These are phyloP conservation scores for Azemiops feae DNA, from an alignment of 2,113 vertebrate species.

Conservation along the genomic window DNA sequence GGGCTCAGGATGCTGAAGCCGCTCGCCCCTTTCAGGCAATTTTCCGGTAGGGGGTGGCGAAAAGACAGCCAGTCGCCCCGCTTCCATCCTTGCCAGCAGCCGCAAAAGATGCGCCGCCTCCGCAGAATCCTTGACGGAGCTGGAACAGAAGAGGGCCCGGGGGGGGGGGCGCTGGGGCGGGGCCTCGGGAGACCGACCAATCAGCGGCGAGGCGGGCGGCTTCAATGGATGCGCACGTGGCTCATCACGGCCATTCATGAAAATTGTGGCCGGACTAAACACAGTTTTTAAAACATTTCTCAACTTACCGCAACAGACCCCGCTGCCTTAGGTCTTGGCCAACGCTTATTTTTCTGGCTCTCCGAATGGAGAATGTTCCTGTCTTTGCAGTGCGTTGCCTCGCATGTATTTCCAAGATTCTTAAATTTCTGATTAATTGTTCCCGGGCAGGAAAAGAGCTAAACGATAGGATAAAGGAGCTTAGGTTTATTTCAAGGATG, in stretches of 20 bases:
- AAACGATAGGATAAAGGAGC: background rate
- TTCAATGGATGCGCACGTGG: background rate
- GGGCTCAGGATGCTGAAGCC: background rate
- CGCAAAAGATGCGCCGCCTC: background rate
- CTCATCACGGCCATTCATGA: background rate
- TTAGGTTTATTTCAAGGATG: constrained; percentile 16
- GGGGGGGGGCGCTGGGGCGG: background rate
- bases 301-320: no score
- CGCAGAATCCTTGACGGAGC: background rate
- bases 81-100: background rate
- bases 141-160: background rate
- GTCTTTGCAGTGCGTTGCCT: background rate
- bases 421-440: constrained; percentile 20
- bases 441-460: background rate
- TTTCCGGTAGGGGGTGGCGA: no score
- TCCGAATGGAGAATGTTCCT: background rate
- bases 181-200: background rate
- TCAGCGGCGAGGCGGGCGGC: background rate
- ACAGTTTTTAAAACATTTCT: background rate
- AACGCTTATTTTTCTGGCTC: background rate
- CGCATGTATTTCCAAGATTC: constrained; percentile 32
- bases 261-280: background rate
- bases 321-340: background rate
- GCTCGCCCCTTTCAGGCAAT: background rate
- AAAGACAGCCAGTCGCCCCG: background rate